Evolutionary conservation across 2,113 vertebrate genomes (phyloP), one percentile per base, ranked within the genome.

Genomic region (Urocitellus parryii): DNA sequence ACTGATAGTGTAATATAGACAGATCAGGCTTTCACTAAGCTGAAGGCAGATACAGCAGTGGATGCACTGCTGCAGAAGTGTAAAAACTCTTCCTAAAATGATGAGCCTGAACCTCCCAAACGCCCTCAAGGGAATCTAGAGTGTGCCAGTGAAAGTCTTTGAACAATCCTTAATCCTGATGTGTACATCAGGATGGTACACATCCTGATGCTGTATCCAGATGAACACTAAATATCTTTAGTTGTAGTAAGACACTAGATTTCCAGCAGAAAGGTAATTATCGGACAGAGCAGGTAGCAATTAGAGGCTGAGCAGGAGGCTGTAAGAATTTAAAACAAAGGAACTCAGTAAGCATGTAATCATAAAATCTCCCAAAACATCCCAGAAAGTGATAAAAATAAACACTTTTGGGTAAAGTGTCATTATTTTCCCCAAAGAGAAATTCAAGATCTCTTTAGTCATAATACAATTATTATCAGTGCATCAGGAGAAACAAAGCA

Each of bases 241-340:
- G 81, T 8, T 86, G 32, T 29, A 39, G 29, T 56, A 63, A 86
- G 48, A 79, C 39, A 63, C 16, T 77, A 51, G 58, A 65, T 68
- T 93, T 68, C 61, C 48, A 84, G 34, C 34, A n/a, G 56, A 92
- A 79, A 87, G 37, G 72, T 61, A 87, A 58, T 80, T n/a, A 84
- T 63, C 83, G 95, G 61, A n/a, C 25, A 89, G 20, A 65, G 22
- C 20, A 98, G 32, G 84, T 25, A 83, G 76, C 42, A 90, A 95
- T 90, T 88, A 96, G 61, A 93, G 78, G 68, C 76, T 92, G 86
- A 90, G 78, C 2, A 48, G n/a, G 80, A 96, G 81, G 80, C 72
- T 92, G 11, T 37, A 79, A 91, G 96, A 70, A 81, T 39, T 25
- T 94, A 45, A 80, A 97, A 97, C 90, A 97, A 96, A 97, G 90